Evolutionary conservation across 2,888 invertebrate species (phyloP), one percentile per base, ranked within the genome.

Genomic region (Theristus sp.): DNA sequence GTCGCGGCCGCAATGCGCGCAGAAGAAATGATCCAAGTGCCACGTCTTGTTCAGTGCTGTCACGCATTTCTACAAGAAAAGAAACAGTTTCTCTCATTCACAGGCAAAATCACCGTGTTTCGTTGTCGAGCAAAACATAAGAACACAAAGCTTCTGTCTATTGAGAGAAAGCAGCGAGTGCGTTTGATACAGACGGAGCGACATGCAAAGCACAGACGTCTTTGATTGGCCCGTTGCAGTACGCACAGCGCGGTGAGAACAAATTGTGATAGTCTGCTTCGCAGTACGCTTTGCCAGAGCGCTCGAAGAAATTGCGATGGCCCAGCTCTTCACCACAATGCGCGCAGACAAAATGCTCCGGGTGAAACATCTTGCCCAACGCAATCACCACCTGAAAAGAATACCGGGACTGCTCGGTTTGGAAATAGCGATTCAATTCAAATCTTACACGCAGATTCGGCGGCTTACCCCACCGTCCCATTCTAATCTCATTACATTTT

Each of bases 11-110:
- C 96, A 96, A 73, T 91, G 89, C 65, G 89, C 89, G 78, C 96
- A 96, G 81, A 91, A 89, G 82, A 96, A 96, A 78, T 94, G 94
- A 76, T 96, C 94, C 71, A 93, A 90, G 75, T 96, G 96, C 91
- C 93, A 96, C 66, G 91, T 93, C 78, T 89, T 89, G 76, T 93
- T 91, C 75, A 96, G 78, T 17, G 94, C 96, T 1, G 93, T 93
- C 64, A 96, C 89, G 80, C 94, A 96, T 88, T 94, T 93, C 93
- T 93, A 81, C 62, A 81, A 81, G 69, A 69, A 71, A n/a, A 53
- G 49, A 46, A 49, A 31, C 69, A 84, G 83, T 17, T 52, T 10
- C 10, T 6, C 3, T 25, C 6, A 17, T 52, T 52, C 10, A 46
- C 10, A 46, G 22, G 10, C 83, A 93, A 91, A 80, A 94, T 94